Percentiles rank a stretch among this genome's conserved stretches.
Evolutionary conservation across 2,113 vertebrate genomes (phyloP).

Genomic region (Chloebia gouldiae): DNA sequence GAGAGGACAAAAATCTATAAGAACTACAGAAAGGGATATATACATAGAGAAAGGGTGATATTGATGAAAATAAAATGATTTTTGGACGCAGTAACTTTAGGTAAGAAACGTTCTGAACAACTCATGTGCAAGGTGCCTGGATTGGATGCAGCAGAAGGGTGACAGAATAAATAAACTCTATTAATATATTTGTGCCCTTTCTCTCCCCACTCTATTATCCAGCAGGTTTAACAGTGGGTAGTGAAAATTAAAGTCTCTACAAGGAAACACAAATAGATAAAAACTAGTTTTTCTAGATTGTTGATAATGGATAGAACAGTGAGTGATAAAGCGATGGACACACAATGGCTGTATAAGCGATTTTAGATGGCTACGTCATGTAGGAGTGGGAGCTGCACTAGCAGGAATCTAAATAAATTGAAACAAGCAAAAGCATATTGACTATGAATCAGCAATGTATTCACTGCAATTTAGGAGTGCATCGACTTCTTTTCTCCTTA

Average conservation of each 20-base stretch:
- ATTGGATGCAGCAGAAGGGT: fast-evolving
- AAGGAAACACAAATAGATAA: background rate
- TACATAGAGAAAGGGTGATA: background rate
- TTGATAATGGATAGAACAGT: background rate
- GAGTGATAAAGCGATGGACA: background rate
- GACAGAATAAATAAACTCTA: background rate
- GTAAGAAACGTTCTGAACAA: background rate
- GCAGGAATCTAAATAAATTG: background rate
- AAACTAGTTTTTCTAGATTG: background rate
- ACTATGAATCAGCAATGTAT: background rate
- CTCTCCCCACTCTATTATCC: background rate
- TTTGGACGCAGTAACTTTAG: background rate
- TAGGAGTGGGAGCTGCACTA: background rate
- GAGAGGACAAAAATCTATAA: background rate
- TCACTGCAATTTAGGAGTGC: background rate
- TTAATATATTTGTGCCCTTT: background rate
- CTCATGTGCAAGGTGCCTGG: background rate
- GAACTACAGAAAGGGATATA: background rate
- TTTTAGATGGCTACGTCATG: background rate
- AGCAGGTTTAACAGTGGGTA: background rate
- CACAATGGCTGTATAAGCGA: background rate
- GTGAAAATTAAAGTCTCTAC: background rate
- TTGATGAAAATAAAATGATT: fast-evolving
- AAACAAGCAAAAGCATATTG: background rate
- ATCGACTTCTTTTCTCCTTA: background rate